Evolutionary conservation across 2,888 invertebrate species (phyloP).

Genomic region (Sussaba pulchella): DNA sequence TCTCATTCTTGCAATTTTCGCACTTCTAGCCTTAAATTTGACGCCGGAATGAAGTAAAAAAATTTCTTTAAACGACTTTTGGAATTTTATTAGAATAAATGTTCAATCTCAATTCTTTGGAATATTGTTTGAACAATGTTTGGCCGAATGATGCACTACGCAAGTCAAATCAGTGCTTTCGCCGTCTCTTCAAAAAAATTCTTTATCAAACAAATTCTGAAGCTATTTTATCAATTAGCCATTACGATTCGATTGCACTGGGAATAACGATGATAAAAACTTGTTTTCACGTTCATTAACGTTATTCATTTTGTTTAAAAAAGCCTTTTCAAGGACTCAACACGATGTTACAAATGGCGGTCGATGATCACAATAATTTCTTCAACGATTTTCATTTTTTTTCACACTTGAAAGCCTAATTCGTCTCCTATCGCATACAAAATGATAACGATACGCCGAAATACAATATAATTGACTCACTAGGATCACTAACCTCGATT

Average conservation of each 20-base stretch:
- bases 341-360: conserved; percentile 22
- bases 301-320: conserved; percentile 13
- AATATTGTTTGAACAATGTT: not conserved
- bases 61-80: too few relatives aligned
- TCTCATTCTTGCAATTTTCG: not conserved
- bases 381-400: conserved; percentile 16
- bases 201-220: not conserved
- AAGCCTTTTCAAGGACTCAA: conserved; percentile 30
- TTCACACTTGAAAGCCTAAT: conserved; percentile 15
- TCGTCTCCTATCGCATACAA: conserved; percentile 30
- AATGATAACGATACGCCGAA: conserved; percentile 61
- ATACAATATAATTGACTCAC: conserved; percentile 70
- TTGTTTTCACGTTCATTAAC: conserved; percentile 21
- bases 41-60: too few relatives aligned
- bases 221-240: too few relatives aligned
- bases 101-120: not conserved
- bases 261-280: conserved; percentile 63
- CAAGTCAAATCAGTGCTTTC: not conserved
- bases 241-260: conserved; percentile 58
- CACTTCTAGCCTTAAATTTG: too few relatives aligned
- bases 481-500: conserved; percentile 66
- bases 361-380: conserved; percentile 15
- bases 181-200: not conserved
- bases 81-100: not conserved
- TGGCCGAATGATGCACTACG: not conserved